These are phyloP conservation scores for Syncerus caffer DNA, from an alignment of 2,797 vertebrate species.

Conservation along the genomic window DNA sequence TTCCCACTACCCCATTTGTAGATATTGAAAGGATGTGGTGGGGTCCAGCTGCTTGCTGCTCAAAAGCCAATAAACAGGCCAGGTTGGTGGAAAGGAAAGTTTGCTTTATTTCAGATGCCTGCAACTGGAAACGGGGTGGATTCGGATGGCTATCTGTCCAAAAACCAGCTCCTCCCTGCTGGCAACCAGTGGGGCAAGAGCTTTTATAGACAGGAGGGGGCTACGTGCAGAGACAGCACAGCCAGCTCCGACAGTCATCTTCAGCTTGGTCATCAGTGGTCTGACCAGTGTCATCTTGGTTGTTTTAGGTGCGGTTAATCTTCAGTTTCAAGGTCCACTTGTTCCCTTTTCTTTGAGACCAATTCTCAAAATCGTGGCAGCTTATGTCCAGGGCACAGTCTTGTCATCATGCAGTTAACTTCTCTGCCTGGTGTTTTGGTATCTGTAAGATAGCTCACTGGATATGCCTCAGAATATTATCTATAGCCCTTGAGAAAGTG, in stretches of 20 bases:
- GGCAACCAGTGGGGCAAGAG: neutral
- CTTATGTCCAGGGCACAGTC: neutral
- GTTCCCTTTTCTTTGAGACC: neutral
- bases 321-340: neutral
- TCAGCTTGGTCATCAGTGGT: neutral
- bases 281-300: neutral
- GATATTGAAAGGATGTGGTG: neutral
- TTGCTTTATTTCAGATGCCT: neutral
- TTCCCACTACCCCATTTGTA: neutral
- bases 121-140: rapidly evolving
- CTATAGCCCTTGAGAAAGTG: neutral
- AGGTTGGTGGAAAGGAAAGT: neutral
- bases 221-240: neutral
- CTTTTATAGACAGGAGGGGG: neutral
- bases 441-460: neutral
- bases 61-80: neutral
- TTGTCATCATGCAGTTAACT: neutral
- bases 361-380: neutral
- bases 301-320: neutral
- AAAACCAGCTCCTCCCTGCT: neutral
- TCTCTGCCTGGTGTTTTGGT: neutral
- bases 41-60: neutral
- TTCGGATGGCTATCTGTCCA: neutral
- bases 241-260: neutral
- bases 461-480: neutral